Percentiles rank a stretch among this genome's conserved stretches.
These are phyloP conservation scores for Heliopora coerulea DNA, from an alignment of 92 coral and sea anemone species.

Conservation along the genomic window DNA sequence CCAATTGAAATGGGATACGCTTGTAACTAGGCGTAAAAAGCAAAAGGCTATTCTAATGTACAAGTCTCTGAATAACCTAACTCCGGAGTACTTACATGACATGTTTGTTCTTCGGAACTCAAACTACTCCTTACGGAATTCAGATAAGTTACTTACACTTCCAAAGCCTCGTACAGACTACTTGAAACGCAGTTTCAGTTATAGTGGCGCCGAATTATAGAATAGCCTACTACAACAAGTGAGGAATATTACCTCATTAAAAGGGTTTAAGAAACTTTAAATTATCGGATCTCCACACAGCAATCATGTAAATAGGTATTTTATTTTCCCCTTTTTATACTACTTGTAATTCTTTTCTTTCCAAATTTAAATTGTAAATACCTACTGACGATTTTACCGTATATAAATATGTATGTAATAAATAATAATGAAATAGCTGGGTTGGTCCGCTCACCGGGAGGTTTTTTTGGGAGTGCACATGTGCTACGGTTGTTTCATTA, in stretches of 20 bases:
- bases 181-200: slow-evolving; percentile 45
- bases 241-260: slow-evolving; percentile 32
- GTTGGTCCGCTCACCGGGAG: no score
- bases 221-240: slow-evolving; percentile 39
- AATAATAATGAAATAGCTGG: no score
- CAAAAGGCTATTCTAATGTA: no score
- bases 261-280: slow-evolving; percentile 28
- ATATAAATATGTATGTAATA: no score
- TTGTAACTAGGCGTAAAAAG: slow-evolving; percentile 33
- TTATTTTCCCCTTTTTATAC: background rate
- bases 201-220: slow-evolving; percentile 38
- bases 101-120: slow-evolving; percentile 19
- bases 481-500: no score
- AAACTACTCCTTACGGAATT: slow-evolving; percentile 27
- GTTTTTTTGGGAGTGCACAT: no score
- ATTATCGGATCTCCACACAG: slow-evolving; percentile 52
- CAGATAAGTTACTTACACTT: slow-evolving; percentile 12
- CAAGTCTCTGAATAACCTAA: no score
- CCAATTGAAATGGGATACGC: slow-evolving; percentile 37
- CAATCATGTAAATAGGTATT: slow-evolving; percentile 52
- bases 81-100: slow-evolving; percentile 31
- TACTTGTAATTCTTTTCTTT: no score
- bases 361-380: no score
- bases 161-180: slow-evolving; percentile 46
- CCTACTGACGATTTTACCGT: no score